Conservation (phyloP, 1,140 invertebrate genomes). For the Cydia splendana region DNA sequence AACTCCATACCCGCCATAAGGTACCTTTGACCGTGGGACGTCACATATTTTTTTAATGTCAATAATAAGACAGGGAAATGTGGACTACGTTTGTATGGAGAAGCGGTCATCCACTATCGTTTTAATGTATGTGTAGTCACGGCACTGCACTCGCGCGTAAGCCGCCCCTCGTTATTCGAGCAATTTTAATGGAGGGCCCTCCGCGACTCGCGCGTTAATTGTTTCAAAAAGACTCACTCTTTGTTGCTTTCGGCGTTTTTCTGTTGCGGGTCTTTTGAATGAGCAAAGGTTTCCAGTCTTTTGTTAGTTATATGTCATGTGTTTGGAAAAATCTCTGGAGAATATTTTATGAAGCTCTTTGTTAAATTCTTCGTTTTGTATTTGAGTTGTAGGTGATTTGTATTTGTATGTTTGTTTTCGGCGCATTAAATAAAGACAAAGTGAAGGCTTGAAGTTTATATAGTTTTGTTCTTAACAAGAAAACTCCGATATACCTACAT, state of each 20-base stretch:
- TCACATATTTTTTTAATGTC: too few relatives aligned
- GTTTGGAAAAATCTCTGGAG: not conserved
- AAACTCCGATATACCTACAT: too few relatives aligned
- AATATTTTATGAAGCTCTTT: too few relatives aligned
- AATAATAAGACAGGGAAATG: too few relatives aligned
- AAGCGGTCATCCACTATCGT: not conserved
- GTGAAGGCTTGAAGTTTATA: too few relatives aligned
- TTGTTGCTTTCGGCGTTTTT: slow-evolving; percentile 11
- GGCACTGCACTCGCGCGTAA: slow-evolving; percentile 36
- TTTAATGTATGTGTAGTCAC: slow-evolving; percentile 67
- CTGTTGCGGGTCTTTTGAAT: not conserved
- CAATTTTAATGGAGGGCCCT: slow-evolving; percentile 65
- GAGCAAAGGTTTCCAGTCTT: not conserved
- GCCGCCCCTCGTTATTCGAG: slow-evolving; percentile 53
- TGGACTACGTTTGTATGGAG: not conserved
- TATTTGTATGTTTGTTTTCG: too few relatives aligned
- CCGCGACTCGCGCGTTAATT: slow-evolving; percentile 49
- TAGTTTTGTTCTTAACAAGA: too few relatives aligned
- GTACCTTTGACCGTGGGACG: too few relatives aligned
- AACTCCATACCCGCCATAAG: too few relatives aligned
- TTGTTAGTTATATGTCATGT: not conserved
- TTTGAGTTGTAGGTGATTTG: too few relatives aligned
- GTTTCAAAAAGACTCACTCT: slow-evolving; percentile 55
- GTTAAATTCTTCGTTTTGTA: too few relatives aligned
- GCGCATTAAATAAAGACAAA: too few relatives aligned